These are phyloP conservation scores for Collichthys lucidus DNA, from an alignment of 2,113 vertebrate species.

Conservation along the genomic window DNA sequence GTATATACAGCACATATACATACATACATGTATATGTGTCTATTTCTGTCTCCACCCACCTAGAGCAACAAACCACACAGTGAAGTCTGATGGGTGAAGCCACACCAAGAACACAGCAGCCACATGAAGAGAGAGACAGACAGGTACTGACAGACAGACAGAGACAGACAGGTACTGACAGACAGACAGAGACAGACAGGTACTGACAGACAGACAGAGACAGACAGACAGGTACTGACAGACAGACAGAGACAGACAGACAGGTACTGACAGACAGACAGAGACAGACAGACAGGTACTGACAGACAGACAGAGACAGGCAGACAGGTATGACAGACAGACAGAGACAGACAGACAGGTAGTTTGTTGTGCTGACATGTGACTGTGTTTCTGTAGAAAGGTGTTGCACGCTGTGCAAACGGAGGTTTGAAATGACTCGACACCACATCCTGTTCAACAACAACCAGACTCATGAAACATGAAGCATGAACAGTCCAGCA, in stretches of 20 bases:
- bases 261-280: too few species aligned
- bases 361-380: neutral
- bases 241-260: too few species aligned
- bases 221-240: too few species aligned
- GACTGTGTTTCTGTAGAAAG: constrained; percentile 49
- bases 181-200: too few species aligned
- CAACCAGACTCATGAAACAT: neutral
- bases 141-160: too few species aligned
- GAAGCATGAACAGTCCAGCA: neutral
- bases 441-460: constrained; percentile 77
- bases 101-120: constrained; percentile 58
- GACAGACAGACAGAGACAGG: neutral
- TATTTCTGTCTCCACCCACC: constrained; percentile 51
- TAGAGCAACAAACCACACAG: constrained; percentile 40
- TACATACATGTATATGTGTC: constrained; percentile 1
- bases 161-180: too few species aligned
- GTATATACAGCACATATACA: neutral
- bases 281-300: neutral
- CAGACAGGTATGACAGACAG: too few species aligned
- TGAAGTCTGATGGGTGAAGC: constrained; percentile 59
- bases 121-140: constrained; percentile 55
- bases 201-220: too few species aligned
- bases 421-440: constrained; percentile 55
- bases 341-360: too few species aligned
- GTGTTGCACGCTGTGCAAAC: constrained; percentile 60